Evolutionary conservation across 2,888 invertebrate genomes (phyloP), one percentile per base, ranked within the genome.

Genomic region (Tolmerus cingulatus): DNA sequence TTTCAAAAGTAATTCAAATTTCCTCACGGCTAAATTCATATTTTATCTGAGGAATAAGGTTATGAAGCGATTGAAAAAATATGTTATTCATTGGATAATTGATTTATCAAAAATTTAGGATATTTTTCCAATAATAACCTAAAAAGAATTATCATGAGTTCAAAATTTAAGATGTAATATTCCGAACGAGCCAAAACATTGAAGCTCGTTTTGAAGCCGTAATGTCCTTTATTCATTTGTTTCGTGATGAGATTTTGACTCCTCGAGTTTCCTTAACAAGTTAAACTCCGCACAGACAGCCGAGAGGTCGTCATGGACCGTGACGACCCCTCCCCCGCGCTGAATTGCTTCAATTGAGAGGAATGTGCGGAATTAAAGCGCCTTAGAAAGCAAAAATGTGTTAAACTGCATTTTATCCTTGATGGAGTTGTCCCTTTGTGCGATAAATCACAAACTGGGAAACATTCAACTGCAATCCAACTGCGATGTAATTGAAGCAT

Each of bases 381-480:
- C 81, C 81, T 81, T 30, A 81, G 81, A 51, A 46, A 46, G 81
- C 81, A 81, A 81, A 81, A 81, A 81, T 81, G 81, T 81, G 81
- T 81, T 81, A 81, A 81, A 51, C 81, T 81, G 51, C 51, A 81
- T 81, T 81, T 81, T 51, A 81, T 81, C 81, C 51, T 81, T 81
- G 55, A 81, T 55, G 55, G 55, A 81, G 81, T 81, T 81, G 81
- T 81, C 81, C 76, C 81, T 81, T 81, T 81, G 81, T 81, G 81
- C 55, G 46, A 81, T 55, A 81, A 81, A 55, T 81, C 81, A 30
- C 55, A 81, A 40, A 81, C 81, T 51, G 81, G 81, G 81, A 81
- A 81, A 55, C 81, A 81, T 51, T 81, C 81, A 34, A 51, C 46
- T 81, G 81, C 30, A 81, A 81, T 81, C 55, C 81, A 55, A 55